Evolutionary conservation across 2,888 invertebrate species (phyloP).

Genomic region (Lycaena phlaeas): DNA sequence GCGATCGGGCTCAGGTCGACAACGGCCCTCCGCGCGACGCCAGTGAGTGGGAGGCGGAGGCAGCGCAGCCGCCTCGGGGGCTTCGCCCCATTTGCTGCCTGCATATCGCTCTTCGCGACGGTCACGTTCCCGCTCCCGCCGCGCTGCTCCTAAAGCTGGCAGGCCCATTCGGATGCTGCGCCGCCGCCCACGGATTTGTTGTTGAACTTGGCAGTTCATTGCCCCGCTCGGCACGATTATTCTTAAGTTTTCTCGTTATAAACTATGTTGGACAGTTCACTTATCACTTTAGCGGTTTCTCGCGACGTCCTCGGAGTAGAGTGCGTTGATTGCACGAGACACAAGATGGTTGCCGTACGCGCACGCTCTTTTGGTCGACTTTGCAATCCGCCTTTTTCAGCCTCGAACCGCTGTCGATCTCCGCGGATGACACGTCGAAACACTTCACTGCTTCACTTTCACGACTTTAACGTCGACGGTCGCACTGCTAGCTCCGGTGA

Average conservation of each 20-base stretch:
- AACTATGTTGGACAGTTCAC: slow-evolving; percentile 34
- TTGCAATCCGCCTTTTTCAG: slow-evolving; percentile 40
- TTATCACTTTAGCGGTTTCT: slow-evolving; percentile 40
- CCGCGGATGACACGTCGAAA: slow-evolving; percentile 67
- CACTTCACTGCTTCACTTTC: slow-evolving; percentile 62
- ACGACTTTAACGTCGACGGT: slow-evolving; percentile 56
- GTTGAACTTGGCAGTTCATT: slow-evolving; percentile 42
- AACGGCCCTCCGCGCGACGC: slow-evolving; percentile 65
- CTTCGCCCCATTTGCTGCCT: slow-evolving; percentile 87
- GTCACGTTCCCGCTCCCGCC: slow-evolving; percentile 27
- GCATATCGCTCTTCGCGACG: slow-evolving; percentile 67
- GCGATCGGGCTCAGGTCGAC: slow-evolving; percentile 63
- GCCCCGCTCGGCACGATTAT: slow-evolving; percentile 20
- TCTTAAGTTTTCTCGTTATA: slow-evolving; percentile 24
- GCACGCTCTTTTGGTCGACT: slow-evolving; percentile 27
- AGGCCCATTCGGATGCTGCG: slow-evolving; percentile 33
- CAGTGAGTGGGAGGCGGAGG: slow-evolving; percentile 88
- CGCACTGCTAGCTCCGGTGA: slow-evolving; percentile 68
- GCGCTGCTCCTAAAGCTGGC: slow-evolving; percentile 29
- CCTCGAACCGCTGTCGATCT: slow-evolving; percentile 64
- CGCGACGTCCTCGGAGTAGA: slow-evolving; percentile 36
- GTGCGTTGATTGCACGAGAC: slow-evolving; percentile 38
- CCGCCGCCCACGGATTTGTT: slow-evolving; percentile 37
- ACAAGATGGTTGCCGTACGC: slow-evolving; percentile 54
- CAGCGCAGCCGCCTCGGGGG: slow-evolving; percentile 83